A percentile compares a stretch with the other conserved stretches of the same genome.
These are phyloP conservation scores for Peromyscus leucopus DNA, from an alignment of 2,113 vertebrate genomes.

Conservation along the genomic window DNA sequence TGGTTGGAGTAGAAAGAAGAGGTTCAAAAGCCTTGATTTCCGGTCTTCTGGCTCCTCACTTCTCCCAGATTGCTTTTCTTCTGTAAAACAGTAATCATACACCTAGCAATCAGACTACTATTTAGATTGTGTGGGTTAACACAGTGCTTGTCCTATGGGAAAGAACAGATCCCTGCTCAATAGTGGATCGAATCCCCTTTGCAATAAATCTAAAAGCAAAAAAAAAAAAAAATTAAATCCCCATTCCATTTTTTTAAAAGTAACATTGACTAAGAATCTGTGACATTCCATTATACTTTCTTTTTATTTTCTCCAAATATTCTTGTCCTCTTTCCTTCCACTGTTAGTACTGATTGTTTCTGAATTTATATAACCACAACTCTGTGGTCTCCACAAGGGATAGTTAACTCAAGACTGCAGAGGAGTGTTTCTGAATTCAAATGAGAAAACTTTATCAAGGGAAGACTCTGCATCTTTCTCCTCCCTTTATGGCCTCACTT, in stretches of 20 bases:
- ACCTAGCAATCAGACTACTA: background rate
- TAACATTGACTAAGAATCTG: background rate
- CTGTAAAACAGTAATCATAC: background rate
- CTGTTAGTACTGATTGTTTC: constrained; percentile 62
- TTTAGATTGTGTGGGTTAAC: background rate
- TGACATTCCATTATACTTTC: background rate
- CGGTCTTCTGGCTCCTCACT: background rate
- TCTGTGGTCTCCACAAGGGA: constrained; percentile 5
- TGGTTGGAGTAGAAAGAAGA: accelerated
- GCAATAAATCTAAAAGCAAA: background rate
- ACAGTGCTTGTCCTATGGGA: too few species aligned
- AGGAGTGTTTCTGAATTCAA: constrained; percentile 17
- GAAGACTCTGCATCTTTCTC: background rate
- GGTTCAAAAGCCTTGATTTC: background rate
- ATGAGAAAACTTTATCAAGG: background rate
- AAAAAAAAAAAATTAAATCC: background rate
- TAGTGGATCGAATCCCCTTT: background rate
- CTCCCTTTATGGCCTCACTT: background rate
- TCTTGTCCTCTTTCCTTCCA: background rate
- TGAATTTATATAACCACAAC: constrained; percentile 53
- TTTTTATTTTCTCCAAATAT: background rate
- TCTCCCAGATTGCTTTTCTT: background rate
- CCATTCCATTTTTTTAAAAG: background rate
- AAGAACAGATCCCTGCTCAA: background rate
- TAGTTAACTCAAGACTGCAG: constrained; percentile 31